Evolutionary conservation across 2,113 vertebrate species (phyloP).

Genomic region (Syngnathoides biaculeatus): DNA sequence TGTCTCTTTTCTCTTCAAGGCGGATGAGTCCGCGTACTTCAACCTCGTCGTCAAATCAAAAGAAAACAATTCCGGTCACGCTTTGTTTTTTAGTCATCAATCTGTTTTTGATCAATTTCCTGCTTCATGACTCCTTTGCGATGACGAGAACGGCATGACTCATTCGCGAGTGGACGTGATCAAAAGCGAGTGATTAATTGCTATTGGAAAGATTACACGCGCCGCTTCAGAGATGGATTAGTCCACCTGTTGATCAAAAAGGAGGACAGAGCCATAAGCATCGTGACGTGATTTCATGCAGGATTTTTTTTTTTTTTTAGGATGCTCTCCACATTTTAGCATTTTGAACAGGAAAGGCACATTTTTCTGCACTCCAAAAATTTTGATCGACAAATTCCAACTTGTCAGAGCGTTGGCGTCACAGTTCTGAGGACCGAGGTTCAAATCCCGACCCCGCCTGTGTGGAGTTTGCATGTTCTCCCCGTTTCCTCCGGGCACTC

Average conservation of each 20-base stretch:
- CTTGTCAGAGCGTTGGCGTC: too few species aligned
- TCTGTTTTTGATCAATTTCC: conserved; percentile 5
- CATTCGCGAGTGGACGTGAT: neutral
- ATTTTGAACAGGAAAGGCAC: neutral
- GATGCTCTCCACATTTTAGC: neutral
- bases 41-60: neutral
- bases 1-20: too few species aligned
- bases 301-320: neutral
- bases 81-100: neutral
- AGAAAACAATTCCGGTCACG: neutral
- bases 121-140: neutral
- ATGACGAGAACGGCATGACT: neutral
- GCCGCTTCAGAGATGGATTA: neutral
- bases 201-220: neutral
- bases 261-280: neutral
- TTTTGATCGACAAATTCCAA: too few species aligned
- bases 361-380: too few species aligned
- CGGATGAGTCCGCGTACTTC: neutral
- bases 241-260: neutral
- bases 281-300: neutral
- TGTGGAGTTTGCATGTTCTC: too few species aligned
- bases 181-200: neutral
- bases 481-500: too few species aligned
- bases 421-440: too few species aligned
- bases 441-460: too few species aligned